phyloP scores from a whole-genome alignment of 1,140 invertebrate species.

The Drosophila mauritiana region DNA sequence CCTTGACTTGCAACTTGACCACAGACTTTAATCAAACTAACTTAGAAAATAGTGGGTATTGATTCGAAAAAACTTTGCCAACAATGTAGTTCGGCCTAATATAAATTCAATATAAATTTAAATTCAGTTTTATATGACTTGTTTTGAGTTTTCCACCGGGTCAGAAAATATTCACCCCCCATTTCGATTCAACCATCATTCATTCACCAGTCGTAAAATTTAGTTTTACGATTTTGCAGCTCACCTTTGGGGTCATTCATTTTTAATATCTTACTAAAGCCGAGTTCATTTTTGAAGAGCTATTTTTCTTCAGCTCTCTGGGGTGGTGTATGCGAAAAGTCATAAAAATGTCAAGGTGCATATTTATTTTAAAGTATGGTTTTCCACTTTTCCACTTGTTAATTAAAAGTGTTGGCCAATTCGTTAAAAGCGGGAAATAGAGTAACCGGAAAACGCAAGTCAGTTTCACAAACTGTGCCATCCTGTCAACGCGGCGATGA shows the following conservation, averaged over 20 bases:
- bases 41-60: slow-evolving; percentile 3
- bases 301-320: slow-evolving; percentile 17
- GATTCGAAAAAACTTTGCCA: neutral
- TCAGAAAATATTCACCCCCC: slow-evolving; percentile 1
- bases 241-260: slow-evolving; percentile 37
- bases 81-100: slow-evolving; percentile 4
- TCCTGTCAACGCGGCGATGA: neutral
- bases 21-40: neutral
- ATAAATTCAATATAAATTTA: slow-evolving; percentile 43
- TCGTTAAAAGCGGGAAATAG: slow-evolving; percentile 17
- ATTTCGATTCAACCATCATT: slow-evolving; percentile 14
- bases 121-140: slow-evolving; percentile 40
- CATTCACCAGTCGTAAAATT: slow-evolving; percentile 45
- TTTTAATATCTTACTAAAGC: slow-evolving; percentile 51
- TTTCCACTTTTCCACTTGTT: slow-evolving; percentile 32
- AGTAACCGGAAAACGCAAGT: neutral
- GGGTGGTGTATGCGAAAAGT: slow-evolving; percentile 30
- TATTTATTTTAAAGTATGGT: slow-evolving; percentile 27
- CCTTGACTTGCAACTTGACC: neutral
- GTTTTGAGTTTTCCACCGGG: slow-evolving; percentile 1
- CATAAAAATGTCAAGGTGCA: slow-evolving; percentile 53
- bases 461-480: neutral
- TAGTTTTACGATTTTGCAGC: slow-evolving; percentile 50
- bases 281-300: slow-evolving; percentile 16
- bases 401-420: slow-evolving; percentile 51